phyloP scores from a whole-genome alignment of 2,888 invertebrate species.

The Apotomis betuletana region DNA sequence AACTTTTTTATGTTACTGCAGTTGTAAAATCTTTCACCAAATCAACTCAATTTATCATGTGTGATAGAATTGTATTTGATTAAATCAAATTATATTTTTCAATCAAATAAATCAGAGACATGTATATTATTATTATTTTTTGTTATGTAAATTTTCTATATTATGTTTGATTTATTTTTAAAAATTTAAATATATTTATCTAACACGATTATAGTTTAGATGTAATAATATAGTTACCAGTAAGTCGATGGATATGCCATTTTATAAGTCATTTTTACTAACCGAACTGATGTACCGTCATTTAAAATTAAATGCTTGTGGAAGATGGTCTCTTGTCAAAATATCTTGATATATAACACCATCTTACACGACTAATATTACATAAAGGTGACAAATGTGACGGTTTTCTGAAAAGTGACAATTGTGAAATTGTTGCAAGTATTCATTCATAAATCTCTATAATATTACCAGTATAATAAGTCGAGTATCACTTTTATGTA shows the following conservation, averaged over 20 bases:
- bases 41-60: constrained; percentile 6
- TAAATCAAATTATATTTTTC: constrained; percentile 42
- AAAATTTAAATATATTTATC: constrained; percentile 45
- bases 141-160: constrained; percentile 48
- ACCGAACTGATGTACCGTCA: constrained; percentile 10
- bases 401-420: background rate
- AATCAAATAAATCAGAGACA: constrained; percentile 40
- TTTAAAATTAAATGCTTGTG: background rate
- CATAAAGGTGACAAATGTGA: background rate
- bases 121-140: constrained; percentile 40
- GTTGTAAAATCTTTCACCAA: constrained; percentile 9
- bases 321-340: constrained; percentile 14
- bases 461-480: background rate
- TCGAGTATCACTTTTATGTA: background rate
- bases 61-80: constrained; percentile 34
- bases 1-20: background rate
- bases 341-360: background rate
- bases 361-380: background rate
- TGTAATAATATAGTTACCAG: constrained; percentile 51
- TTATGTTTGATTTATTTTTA: constrained; percentile 48
- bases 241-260: constrained; percentile 46
- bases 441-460: background rate
- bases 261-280: constrained; percentile 18
- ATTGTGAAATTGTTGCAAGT: background rate
- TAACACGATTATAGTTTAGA: constrained; percentile 44